Base-by-base conservation (phyloP, 2,888 invertebrate genomes). In the Odontocolon sp. region DNA sequence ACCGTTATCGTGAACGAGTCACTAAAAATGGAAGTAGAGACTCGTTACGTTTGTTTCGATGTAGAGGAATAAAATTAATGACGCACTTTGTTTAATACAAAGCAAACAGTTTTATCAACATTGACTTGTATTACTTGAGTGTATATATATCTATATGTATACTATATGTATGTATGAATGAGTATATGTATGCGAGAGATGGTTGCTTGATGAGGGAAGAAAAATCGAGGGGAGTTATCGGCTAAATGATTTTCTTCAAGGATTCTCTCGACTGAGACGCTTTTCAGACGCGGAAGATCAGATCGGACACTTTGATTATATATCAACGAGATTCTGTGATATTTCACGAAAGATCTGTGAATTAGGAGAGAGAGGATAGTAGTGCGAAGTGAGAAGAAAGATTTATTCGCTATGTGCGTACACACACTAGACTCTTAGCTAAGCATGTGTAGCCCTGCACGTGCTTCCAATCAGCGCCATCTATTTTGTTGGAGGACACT, bases 1-100 rank as follows among this genome's bases (percentile, higher is more conserved):
- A n/a, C n/a, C n/a, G n/a, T n/a, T n/a, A n/a, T n/a, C n/a, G n/a
- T n/a, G n/a, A n/a, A 52, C 52, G 31, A 31, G 23, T 8, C 6
- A 11, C 9, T 26, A 36, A 50, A 23, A 8, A 14, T 23, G 14
- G 50, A 9, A 50, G 23, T 9, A 23, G 33, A 23, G 9, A 38
- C 33, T 2, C 36, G 50, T 50, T 50, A 50, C 64, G 64, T 64
- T 6, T 9, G 14, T 33, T 14, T 64, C 64, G 50, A 64, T 64
- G 38, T 47, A 26, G 50, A 47, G 23, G 16, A 6, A 26, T 18
- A 64, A 36, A 47, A 64, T 64, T 50, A 50, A 50, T 50, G 38
- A 26, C 36, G 16, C 6, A 16, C 38, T 36, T 64, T 50, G 26
- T 36, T n/a, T 36, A 50, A 38, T 21, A 16, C 23, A 14, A 64